phyloP scores from a whole-genome alignment of 2,113 vertebrate genomes.

The Paramormyrops kingsleyae region DNA sequence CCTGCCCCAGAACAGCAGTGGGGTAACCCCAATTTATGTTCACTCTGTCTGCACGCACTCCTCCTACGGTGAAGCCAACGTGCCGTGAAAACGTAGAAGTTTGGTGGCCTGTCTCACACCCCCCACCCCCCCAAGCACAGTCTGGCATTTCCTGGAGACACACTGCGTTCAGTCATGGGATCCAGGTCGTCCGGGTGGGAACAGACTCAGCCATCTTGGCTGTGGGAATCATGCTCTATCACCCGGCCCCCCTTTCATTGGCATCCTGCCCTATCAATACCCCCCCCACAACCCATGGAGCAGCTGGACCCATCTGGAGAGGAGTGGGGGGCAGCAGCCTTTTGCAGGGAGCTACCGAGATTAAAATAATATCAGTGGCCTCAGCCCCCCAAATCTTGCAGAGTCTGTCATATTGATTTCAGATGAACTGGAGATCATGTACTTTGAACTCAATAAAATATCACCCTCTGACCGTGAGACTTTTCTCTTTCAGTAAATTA shows the following conservation, averaged over 20 bases:
- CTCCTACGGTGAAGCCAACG: neutral
- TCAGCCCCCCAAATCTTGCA: neutral
- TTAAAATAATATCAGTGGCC: neutral
- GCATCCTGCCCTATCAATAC: neutral
- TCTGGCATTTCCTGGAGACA: conserved; percentile 5
- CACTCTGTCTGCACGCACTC: neutral
- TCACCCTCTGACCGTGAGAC: neutral
- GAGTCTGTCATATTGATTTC: neutral
- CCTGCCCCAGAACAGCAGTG: neutral
- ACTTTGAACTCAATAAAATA: neutral
- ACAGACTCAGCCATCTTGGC: neutral
- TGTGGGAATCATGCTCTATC: neutral
- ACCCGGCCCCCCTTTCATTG: neutral
- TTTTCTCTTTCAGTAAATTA: neutral
- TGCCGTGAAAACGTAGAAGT: neutral
- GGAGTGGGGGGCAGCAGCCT: neutral
- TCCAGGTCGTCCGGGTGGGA: neutral
- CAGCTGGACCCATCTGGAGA: conserved; percentile 5
- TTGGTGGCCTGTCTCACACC: neutral
- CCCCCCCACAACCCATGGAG: neutral
- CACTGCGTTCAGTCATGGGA: neutral
- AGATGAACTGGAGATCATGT: neutral
- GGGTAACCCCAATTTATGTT: neutral
- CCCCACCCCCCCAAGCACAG: neutral
- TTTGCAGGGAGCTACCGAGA: neutral